Conservation (phyloP, 1,140 invertebrate genomes). For the Diprion similis region DNA sequence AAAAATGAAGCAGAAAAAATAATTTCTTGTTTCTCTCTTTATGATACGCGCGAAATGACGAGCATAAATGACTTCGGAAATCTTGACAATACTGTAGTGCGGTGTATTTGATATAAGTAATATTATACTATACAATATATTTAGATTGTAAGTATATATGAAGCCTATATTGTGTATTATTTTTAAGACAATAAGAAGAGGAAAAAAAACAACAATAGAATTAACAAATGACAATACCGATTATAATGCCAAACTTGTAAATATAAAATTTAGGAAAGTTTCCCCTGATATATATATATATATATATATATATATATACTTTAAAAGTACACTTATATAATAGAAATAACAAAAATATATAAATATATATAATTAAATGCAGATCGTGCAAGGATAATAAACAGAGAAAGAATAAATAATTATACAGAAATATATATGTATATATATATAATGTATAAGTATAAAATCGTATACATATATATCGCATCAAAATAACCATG, state of each 20-base stretch:
- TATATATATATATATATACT: no score
- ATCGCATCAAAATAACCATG: background rate
- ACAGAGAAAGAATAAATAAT: no score
- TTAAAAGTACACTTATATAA: no score
- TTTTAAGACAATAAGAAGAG: conserved; percentile 26
- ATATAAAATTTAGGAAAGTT: no score
- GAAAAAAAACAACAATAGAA: background rate
- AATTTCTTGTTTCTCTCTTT: no score
- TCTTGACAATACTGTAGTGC: conserved; percentile 52
- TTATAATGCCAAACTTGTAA: background rate
- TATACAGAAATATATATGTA: no score
- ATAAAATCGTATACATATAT: background rate
- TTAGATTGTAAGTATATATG: conserved; percentile 14
- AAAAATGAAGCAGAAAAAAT: background rate
- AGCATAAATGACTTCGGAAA: background rate
- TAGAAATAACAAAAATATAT: no score
- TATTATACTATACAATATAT: conserved; percentile 16
- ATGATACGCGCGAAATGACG: no score
- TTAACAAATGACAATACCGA: background rate
- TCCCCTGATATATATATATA: no score
- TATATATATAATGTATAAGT: background rate
- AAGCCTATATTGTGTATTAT: conserved; percentile 25
- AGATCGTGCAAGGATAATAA: no score
- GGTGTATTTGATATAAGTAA: conserved; percentile 34
- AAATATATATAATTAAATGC: no score